Conservation (phyloP, 2,797 vertebrate genomes). For the Alosa sapidissima region DNA sequence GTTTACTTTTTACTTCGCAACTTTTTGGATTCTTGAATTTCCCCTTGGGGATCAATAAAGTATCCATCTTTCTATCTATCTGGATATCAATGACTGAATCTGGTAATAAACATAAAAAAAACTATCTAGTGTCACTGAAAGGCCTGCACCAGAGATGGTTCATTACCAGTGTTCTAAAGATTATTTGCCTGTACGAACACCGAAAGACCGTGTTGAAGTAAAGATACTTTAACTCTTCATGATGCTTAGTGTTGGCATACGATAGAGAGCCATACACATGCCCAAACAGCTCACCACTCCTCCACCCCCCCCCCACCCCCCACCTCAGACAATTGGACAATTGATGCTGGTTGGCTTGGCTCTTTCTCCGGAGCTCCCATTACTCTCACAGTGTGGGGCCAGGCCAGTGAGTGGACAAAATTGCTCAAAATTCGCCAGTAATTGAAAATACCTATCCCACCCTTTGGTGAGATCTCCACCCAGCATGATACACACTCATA, state of each 20-base stretch:
- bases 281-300: neutral
- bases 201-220: neutral
- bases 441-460: constrained; percentile 75
- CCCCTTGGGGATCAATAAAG: too few relatives aligned
- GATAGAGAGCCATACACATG: neutral
- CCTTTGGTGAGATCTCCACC: constrained; percentile 43
- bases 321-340: constrained; percentile 60
- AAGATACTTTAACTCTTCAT: neutral
- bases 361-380: constrained; percentile 72
- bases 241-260: neutral
- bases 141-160: too few relatives aligned
- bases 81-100: neutral
- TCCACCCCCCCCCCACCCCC: constrained; percentile 41
- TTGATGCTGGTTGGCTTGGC: constrained; percentile 56
- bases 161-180: too few relatives aligned
- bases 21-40: too few relatives aligned
- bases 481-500: constrained; percentile 50
- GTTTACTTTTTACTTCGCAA: too few relatives aligned
- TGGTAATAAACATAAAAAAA: neutral
- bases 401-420: constrained; percentile 73
- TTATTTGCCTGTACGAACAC: neutral
- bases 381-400: constrained; percentile 72
- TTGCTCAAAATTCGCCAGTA: constrained; percentile 75
- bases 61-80: too few relatives aligned
- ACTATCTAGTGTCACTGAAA: neutral